phyloP scores from a whole-genome alignment of 2,797 vertebrate species.

The Microctenopoma stevenorrisi region DNA sequence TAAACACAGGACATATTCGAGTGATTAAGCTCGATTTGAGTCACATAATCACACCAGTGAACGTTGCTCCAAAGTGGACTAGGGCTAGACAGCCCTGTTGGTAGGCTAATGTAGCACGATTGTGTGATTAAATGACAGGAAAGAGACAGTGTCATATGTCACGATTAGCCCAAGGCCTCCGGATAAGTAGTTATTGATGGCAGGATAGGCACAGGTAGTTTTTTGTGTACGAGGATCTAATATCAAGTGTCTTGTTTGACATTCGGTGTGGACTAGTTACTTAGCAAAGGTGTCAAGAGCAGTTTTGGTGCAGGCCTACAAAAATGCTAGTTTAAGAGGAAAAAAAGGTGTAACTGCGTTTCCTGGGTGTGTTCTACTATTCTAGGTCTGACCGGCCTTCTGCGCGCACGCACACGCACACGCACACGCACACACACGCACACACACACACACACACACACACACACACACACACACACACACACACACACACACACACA shows the following conservation, averaged over 20 bases:
- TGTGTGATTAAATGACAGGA: conserved; percentile 24
- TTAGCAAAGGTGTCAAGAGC: conserved; percentile 16
- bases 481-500: too few relatives aligned
- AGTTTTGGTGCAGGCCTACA: conserved; percentile 46
- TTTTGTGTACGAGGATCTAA: background rate
- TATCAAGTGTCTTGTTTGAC: conserved; percentile 44
- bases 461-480: background rate
- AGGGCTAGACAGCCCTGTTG: background rate
- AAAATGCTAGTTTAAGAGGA: conserved; percentile 26
- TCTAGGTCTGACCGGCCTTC: conserved; percentile 42
- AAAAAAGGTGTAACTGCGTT: conserved; percentile 49
- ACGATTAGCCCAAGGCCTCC: background rate
- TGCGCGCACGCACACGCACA: conserved; percentile 16
- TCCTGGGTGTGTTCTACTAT: conserved; percentile 72
- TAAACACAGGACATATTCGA: conserved; percentile 2
- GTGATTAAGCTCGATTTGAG: background rate
- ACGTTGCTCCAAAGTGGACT: conserved; percentile 7
- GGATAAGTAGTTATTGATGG: background rate
- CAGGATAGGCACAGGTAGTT: background rate
- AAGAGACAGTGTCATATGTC: conserved; percentile 17
- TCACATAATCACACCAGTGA: conserved; percentile 1
- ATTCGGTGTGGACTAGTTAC: conserved; percentile 44
- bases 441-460: conserved; percentile 1
- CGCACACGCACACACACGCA: too few relatives aligned
- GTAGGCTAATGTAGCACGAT: conserved; percentile 39